A percentile compares a stretch with the other conserved stretches of the same genome.
phyloP scores from a whole-genome alignment of 2,113 vertebrate species.

The Sula dactylatra region DNA sequence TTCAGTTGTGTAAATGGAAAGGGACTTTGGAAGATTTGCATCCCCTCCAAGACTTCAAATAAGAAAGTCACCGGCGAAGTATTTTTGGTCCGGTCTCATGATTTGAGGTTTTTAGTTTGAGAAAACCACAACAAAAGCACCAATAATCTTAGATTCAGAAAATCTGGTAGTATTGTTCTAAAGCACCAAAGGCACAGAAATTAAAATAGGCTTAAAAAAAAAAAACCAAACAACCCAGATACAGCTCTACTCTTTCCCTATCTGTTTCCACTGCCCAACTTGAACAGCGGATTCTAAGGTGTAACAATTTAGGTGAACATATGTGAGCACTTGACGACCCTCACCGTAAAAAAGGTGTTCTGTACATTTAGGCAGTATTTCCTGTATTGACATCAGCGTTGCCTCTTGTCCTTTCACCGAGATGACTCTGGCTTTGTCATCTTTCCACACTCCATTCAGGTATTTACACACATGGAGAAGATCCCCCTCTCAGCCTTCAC shows the following conservation, averaged over 20 bases:
- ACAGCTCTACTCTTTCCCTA: background rate
- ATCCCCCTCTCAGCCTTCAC: background rate
- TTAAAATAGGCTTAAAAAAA: background rate
- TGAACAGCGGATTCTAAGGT: background rate
- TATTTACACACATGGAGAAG: background rate
- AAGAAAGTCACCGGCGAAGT: background rate
- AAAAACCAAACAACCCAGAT: too few relatives aligned
- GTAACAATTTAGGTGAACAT: background rate
- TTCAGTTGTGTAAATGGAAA: background rate
- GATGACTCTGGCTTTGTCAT: background rate
- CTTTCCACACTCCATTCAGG: background rate
- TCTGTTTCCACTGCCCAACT: background rate
- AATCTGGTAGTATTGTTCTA: background rate
- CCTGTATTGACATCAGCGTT: background rate
- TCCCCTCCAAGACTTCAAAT: background rate
- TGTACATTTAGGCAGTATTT: background rate
- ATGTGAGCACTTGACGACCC: fast-evolving
- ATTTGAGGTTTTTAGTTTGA: background rate
- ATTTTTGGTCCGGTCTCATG: background rate
- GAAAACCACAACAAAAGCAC: background rate
- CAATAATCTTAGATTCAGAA: background rate
- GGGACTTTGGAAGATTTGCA: background rate
- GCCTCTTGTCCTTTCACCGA: background rate
- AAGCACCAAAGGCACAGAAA: background rate
- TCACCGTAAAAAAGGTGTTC: background rate